Percentiles rank a stretch among this genome's conserved stretches.
Conservation (phyloP, 92 coral and sea anemone genomes). For the Metridium senile region DNA sequence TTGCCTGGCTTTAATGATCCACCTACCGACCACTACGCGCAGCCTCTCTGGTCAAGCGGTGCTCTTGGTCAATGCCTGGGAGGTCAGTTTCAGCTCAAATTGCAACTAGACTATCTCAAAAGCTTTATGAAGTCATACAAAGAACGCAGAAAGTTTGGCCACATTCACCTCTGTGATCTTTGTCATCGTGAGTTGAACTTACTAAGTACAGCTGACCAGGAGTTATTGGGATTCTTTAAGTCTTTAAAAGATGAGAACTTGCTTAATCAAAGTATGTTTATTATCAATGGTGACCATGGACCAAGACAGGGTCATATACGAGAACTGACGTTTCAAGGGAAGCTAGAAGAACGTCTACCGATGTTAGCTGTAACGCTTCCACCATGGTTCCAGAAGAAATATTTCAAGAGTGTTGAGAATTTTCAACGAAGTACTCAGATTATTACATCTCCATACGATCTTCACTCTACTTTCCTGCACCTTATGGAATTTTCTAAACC, state of each 20-base stretch:
- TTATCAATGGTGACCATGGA: constrained; percentile 81
- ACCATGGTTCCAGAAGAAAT: constrained; percentile 41
- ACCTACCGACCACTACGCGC: constrained; percentile 74
- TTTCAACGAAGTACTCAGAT: constrained; percentile 49
- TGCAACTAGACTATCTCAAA: constrained; percentile 65
- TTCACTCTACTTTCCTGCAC: constrained; percentile 72
- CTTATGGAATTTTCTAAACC: constrained; percentile 48
- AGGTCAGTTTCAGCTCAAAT: constrained; percentile 51
- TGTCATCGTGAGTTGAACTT: constrained; percentile 56
- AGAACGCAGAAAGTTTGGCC: constrained; percentile 66
- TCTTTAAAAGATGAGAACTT: constrained; percentile 55
- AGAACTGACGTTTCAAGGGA: constrained; percentile 60
- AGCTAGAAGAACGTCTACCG: constrained; percentile 78
- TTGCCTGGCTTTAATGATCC: constrained; percentile 62
- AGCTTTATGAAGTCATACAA: constrained; percentile 69
- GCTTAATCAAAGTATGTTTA: constrained; percentile 70
- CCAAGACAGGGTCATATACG: constrained; percentile 70
- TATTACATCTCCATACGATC: constrained; percentile 71
- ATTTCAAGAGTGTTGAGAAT: constrained; percentile 28
- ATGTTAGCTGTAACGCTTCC: constrained; percentile 79
- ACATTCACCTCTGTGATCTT: constrained; percentile 56
- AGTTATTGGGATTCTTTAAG: constrained; percentile 42
- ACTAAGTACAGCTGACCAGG: constrained; percentile 53
- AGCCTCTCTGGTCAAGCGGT: constrained; percentile 50
- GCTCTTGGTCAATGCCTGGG: constrained; percentile 38